These are phyloP conservation scores for Fregata magnificens DNA, from an alignment of 2,113 vertebrate species.

Conservation along the genomic window DNA sequence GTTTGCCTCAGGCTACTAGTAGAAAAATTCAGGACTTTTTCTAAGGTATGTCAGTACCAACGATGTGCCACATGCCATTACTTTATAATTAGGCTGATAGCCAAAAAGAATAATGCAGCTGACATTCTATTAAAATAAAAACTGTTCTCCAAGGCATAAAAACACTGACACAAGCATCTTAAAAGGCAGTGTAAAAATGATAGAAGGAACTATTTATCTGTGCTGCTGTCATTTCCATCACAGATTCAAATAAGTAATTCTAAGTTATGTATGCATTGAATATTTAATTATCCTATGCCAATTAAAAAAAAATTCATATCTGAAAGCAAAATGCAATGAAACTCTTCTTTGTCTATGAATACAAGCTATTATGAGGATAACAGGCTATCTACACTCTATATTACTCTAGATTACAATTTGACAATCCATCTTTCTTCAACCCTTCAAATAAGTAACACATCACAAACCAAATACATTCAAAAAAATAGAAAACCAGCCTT, in stretches of 20 bases:
- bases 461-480: not conserved
- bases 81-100: conserved; percentile 60
- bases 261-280: not conserved
- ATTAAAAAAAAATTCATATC: not conserved
- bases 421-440: not conserved
- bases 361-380: not conserved
- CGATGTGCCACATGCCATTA: conserved; percentile 20
- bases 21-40: conserved; percentile 22
- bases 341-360: not conserved
- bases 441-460: not conserved
- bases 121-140: conserved; percentile 35
- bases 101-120: conserved; percentile 30
- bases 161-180: conserved; percentile 21
- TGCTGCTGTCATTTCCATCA: not conserved
- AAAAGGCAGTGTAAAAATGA: not conserved
- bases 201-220: not conserved
- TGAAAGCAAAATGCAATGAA: not conserved
- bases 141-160: not conserved
- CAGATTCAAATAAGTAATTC: conserved; percentile 1
- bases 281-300: not conserved
- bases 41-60: not conserved
- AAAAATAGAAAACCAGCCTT: not conserved
- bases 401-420: not conserved
- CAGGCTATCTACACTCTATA: not conserved
- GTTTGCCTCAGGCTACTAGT: not conserved